Conservation (phyloP, 1,140 invertebrate species). For the Neodiprion virginianus region DNA sequence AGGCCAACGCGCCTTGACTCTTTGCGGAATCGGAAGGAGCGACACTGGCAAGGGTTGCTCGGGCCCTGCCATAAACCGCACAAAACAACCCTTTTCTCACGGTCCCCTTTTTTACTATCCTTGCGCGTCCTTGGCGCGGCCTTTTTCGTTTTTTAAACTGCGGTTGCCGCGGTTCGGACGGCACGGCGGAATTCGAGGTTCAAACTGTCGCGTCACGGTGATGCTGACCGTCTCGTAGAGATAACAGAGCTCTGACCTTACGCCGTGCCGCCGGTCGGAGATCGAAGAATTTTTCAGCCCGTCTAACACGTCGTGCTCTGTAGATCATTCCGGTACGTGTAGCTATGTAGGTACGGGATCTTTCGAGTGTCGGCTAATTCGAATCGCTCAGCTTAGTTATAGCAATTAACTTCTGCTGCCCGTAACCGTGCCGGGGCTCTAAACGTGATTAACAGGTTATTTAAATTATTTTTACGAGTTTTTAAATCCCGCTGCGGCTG, state of each 20-base stretch:
- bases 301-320: no score
- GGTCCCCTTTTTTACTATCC: not conserved
- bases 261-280: no score
- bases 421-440: no score
- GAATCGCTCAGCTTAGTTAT: no score
- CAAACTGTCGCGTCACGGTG: not conserved
- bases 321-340: no score
- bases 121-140: not conserved
- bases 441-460: no score
- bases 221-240: not conserved
- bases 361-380: no score
- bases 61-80: slow-evolving; percentile 12
- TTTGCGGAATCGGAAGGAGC: not conserved
- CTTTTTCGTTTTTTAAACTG: not conserved
- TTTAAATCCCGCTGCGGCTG: no score
- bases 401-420: no score
- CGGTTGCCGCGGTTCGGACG: not conserved
- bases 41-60: not conserved
- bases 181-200: not conserved
- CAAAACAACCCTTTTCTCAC: slow-evolving; percentile 23
- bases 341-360: no score
- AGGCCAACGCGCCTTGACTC: not conserved
- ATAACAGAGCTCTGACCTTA: not conserved
- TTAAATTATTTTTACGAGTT: no score
- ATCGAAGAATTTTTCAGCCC: no score